Evolutionary conservation across 2,113 vertebrate genomes (phyloP).

Genomic region (Bagarius yarrelli): DNA sequence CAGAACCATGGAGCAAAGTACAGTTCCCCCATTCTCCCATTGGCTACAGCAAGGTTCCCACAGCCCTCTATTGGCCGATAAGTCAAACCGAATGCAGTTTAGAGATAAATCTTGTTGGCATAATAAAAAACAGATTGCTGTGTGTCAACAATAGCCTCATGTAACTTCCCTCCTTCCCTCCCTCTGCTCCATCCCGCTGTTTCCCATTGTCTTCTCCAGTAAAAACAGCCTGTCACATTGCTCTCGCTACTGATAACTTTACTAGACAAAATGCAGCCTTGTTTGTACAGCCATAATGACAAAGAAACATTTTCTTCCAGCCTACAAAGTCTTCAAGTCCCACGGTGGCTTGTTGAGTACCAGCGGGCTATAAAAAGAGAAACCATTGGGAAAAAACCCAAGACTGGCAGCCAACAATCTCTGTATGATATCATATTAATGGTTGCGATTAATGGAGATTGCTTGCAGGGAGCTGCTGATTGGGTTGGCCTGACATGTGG

Average conservation of each 20-base stretch:
- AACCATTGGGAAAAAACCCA: neutral
- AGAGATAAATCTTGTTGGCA: conserved; percentile 57
- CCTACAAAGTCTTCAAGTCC: conserved; percentile 13
- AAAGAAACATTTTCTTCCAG: conserved; percentile 45
- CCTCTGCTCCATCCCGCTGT: conserved; percentile 49
- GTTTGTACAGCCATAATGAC: conserved; percentile 67
- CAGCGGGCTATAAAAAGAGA: neutral
- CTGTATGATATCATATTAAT: conserved; percentile 25
- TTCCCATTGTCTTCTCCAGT: conserved; percentile 70
- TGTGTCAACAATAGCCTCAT: conserved; percentile 64
- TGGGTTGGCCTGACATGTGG: conserved; percentile 23
- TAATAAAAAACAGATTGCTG: conserved; percentile 63
- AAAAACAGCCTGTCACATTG: conserved; percentile 66
- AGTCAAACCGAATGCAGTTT: conserved; percentile 14
- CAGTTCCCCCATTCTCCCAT: conserved; percentile 44
- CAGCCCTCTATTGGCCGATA: conserved; percentile 57
- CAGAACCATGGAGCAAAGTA: conserved; percentile 47
- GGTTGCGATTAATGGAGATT: conserved; percentile 3
- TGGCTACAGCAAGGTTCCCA: conserved; percentile 64
- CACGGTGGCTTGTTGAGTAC: neutral
- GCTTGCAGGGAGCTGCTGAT: conserved; percentile 17
- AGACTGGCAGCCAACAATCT: conserved; percentile 23
- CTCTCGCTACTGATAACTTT: conserved; percentile 62
- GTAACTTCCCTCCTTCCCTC: conserved; percentile 37
- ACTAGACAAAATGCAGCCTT: conserved; percentile 53